Percentiles rank a stretch among this genome's conserved stretches.
These are phyloP conservation scores for Chironomus tepperi DNA, from an alignment of 1,140 invertebrate genomes.

Conservation along the genomic window DNA sequence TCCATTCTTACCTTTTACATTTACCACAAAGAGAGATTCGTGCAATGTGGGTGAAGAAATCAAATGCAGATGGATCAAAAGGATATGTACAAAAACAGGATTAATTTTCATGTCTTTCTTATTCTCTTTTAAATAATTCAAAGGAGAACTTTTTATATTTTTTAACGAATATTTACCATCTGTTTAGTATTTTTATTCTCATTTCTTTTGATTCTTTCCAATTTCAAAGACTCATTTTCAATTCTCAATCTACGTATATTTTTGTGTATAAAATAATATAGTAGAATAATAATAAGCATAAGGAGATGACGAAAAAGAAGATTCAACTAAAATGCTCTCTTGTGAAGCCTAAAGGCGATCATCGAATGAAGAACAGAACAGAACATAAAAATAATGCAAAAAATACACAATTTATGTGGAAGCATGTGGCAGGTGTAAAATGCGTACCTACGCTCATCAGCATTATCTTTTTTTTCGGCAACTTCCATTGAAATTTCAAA, in stretches of 20 bases:
- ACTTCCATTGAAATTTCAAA: too few species aligned
- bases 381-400: not conserved
- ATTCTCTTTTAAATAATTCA: not conserved
- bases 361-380: not conserved
- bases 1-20: not conserved
- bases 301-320: not conserved
- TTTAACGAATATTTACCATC: not conserved
- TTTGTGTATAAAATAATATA: too few species aligned
- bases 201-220: not conserved
- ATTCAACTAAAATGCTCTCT: not conserved
- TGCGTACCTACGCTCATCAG: too few species aligned
- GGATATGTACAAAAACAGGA: not conserved
- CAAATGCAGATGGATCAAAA: not conserved
- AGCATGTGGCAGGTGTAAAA: too few species aligned
- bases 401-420: too few species aligned
- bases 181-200: constrained; percentile 1
- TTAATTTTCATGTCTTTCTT: constrained; percentile 8
- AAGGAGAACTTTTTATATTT: not conserved
- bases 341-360: not conserved
- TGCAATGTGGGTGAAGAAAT: not conserved
- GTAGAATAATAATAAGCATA: not conserved
- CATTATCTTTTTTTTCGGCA: too few species aligned
- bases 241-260: too few species aligned
- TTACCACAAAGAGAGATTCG: not conserved
- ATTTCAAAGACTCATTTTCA: not conserved